These are phyloP conservation scores for Meteorus cinctellus DNA, from an alignment of 2,888 invertebrate genomes.

Conservation along the genomic window DNA sequence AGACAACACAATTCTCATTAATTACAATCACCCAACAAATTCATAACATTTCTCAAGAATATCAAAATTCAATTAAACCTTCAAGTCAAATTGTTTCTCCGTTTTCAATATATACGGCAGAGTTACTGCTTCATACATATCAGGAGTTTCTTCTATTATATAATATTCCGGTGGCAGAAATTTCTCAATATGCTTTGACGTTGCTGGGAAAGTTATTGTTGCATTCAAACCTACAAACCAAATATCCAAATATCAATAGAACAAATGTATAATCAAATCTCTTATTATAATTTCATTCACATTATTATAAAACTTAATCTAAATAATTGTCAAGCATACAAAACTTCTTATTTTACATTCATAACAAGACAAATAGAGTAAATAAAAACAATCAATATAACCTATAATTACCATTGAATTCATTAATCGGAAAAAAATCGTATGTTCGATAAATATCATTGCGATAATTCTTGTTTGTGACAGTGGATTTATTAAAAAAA, in stretches of 20 bases:
- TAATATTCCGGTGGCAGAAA: constrained; percentile 84
- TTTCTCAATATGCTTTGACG: constrained; percentile 92
- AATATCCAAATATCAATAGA: constrained; percentile 44
- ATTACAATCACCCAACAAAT: not conserved
- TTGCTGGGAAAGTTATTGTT: constrained; percentile 94
- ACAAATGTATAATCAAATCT: constrained; percentile 1
- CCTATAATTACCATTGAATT: constrained; percentile 78
- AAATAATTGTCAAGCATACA: too few relatives aligned
- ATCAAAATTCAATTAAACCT: constrained; percentile 76
- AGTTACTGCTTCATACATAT: constrained; percentile 86
- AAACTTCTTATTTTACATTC: too few relatives aligned
- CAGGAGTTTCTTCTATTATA: constrained; percentile 88
- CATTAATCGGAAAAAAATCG: constrained; percentile 79
- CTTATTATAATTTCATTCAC: too few relatives aligned
- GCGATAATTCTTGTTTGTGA: constrained; percentile 79
- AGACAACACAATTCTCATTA: constrained; percentile 27
- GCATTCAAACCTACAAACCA: constrained; percentile 83
- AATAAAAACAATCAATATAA: not conserved
- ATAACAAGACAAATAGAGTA: too few relatives aligned
- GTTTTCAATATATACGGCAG: constrained; percentile 81
- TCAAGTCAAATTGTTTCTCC: constrained; percentile 82
- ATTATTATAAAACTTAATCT: too few relatives aligned
- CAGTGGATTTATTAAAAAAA: constrained; percentile 79
- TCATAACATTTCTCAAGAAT: not conserved
- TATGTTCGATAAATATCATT: constrained; percentile 92